A percentile compares a stretch with the other conserved stretches of the same genome.
Evolutionary conservation across 2,113 vertebrate genomes (phyloP).

Genomic region (Mugil cephalus): DNA sequence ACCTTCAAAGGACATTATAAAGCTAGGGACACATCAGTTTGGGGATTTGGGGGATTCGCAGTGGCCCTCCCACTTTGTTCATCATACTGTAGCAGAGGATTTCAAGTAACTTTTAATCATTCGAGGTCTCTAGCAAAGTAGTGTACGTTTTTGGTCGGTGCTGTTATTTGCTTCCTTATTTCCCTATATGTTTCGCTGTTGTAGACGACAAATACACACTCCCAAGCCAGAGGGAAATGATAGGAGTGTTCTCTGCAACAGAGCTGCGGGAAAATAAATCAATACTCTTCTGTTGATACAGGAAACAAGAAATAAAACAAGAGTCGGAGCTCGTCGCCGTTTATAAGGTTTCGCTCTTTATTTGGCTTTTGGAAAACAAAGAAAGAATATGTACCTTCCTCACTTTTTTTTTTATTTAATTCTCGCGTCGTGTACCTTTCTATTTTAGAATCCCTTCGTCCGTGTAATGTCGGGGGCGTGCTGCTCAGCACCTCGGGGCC

Average conservation of each 20-base stretch:
- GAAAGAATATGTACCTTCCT: conserved; percentile 2
- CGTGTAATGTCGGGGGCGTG: conserved; percentile 55
- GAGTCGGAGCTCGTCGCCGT: conserved; percentile 26
- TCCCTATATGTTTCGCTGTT: not conserved
- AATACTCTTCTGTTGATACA: conserved; percentile 46
- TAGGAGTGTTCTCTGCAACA: conserved; percentile 38
- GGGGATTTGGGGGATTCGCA: not conserved
- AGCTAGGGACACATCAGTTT: too few species aligned
- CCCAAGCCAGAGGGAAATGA: conserved; percentile 38
- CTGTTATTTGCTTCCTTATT: not conserved
- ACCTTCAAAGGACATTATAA: too few species aligned
- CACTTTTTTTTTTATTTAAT: conserved; percentile 47
- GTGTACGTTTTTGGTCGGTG: not conserved
- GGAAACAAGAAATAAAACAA: conserved; percentile 21
- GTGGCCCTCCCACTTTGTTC: not conserved
- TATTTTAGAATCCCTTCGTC: conserved; percentile 43
- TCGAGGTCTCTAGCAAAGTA: not conserved
- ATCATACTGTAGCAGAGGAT: not conserved
- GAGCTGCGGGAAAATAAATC: conserved; percentile 58
- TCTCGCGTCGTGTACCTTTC: conserved; percentile 35
- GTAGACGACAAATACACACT: conserved; percentile 1
- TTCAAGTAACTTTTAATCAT: not conserved
- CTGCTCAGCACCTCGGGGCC: conserved; percentile 41
- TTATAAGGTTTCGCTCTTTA: conserved; percentile 25
- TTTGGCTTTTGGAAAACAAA: conserved; percentile 36